Evolutionary conservation across 2,888 invertebrate species (phyloP).

Genomic region (Melanostoma mellinum): DNA sequence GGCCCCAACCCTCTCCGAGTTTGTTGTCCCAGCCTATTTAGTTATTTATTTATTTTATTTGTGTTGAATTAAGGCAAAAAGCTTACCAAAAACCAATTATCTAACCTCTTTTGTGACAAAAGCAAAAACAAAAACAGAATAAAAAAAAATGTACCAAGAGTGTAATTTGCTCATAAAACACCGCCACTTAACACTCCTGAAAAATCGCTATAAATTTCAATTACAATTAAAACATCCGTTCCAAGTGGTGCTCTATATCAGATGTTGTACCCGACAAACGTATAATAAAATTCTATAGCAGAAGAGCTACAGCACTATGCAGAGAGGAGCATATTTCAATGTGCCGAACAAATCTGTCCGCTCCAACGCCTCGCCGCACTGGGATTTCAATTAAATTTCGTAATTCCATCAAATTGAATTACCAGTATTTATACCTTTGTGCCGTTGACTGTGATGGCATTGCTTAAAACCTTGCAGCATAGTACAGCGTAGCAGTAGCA

Average conservation of each 20-base stretch:
- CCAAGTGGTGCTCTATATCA: constrained; percentile 1
- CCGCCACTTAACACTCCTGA: constrained; percentile 22
- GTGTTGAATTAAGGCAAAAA: neutral
- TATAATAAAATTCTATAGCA: constrained; percentile 8
- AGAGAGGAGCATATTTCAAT: constrained; percentile 8
- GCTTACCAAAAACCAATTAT: constrained; percentile 25
- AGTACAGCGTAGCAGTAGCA: neutral
- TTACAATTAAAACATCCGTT: constrained; percentile 66
- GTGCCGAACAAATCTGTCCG: constrained; percentile 30
- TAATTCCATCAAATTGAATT: constrained; percentile 73
- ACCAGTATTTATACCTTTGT: constrained; percentile 62
- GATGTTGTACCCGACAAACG: neutral
- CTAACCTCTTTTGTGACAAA: constrained; percentile 5
- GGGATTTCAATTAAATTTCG: constrained; percentile 72
- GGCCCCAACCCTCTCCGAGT: no score
- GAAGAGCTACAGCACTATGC: neutral
- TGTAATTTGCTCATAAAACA: constrained; percentile 40
- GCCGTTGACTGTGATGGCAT: constrained; percentile 40
- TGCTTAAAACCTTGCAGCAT: constrained; percentile 14
- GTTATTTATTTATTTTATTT: neutral
- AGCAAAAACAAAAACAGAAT: neutral
- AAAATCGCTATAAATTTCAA: constrained; percentile 56
- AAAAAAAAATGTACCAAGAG: constrained; percentile 3
- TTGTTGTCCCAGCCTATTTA: no score
- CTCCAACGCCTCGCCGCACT: constrained; percentile 30